Percentiles rank a stretch among this genome's conserved stretches.
phyloP scores from a whole-genome alignment of 2,888 invertebrate species.

The Automeris io region DNA sequence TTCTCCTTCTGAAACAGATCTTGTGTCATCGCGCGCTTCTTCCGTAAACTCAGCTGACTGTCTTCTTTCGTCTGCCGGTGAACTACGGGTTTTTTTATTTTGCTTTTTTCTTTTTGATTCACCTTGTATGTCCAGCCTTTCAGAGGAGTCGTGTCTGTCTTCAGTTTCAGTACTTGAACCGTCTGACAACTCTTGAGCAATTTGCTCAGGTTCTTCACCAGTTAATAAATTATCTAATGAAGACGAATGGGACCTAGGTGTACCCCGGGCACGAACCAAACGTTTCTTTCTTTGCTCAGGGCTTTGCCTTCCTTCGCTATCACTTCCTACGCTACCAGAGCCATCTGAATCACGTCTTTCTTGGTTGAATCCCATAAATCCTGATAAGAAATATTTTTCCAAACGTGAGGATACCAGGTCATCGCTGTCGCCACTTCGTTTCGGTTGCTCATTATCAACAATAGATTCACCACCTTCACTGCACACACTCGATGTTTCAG shows the following conservation, averaged over 20 bases:
- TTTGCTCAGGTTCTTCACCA: constrained; percentile 75
- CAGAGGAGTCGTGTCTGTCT: constrained; percentile 80
- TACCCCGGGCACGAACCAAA: constrained; percentile 87
- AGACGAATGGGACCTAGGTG: constrained; percentile 88
- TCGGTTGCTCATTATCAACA: constrained; percentile 76
- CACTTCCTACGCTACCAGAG: constrained; percentile 92
- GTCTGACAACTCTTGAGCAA: constrained; percentile 80
- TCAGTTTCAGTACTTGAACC: constrained; percentile 87
- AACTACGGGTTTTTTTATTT: constrained; percentile 80
- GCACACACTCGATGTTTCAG: constrained; percentile 91
- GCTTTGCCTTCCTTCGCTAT: constrained; percentile 92
- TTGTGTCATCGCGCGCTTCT: constrained; percentile 76
- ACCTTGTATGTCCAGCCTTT: constrained; percentile 84
- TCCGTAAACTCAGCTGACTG: constrained; percentile 80
- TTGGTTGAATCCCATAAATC: constrained; percentile 88
- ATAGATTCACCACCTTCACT: constrained; percentile 89
- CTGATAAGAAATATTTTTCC: constrained; percentile 92
- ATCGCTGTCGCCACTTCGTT: constrained; percentile 79
- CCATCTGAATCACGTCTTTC: constrained; percentile 88
- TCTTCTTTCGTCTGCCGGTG: constrained; percentile 79
- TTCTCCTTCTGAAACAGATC: constrained; percentile 80
- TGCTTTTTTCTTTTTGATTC: constrained; percentile 91
- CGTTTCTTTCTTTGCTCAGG: constrained; percentile 90
- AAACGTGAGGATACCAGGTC: constrained; percentile 89
- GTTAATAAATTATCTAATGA: constrained; percentile 87